Evolutionary conservation across 1,140 invertebrate species (phyloP), one percentile per base, ranked within the genome.

Genomic region (Pinna nobilis): DNA sequence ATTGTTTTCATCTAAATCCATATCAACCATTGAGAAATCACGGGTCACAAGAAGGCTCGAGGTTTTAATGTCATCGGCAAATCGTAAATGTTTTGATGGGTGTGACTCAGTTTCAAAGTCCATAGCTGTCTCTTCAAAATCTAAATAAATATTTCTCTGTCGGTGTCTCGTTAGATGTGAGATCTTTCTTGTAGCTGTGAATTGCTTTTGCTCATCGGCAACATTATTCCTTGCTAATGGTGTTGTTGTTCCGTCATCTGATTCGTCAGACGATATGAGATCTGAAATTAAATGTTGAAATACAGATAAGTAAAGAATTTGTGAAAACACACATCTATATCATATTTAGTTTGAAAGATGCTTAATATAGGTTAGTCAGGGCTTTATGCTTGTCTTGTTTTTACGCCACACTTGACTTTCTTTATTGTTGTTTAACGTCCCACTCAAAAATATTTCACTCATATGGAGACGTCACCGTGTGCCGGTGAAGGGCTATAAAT

Each of bases 51-150:
- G 61, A 6, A 80, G 39, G 75, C 81, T 78, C 5, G 76, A 82
- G 11, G 76, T 81, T 35, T 76, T 75, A 13, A 78, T 79, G 41
- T 79, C 71, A 44, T 78, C 76, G 20, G 70, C 76, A 74, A 73
- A 73, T 41, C 68, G 44, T 28, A 69, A 37, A 60, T 73, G 61
- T 63, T 70, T 69, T 32, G 60, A 61, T 18, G 59, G 59, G 32
- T 61, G 28, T 3, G 64, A 25, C 3, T 67, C 65, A 2, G 65
- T 32, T 23, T 79, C 80, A 63, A 73, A 75, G 30, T 81, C 80
- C 74, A 81, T 79, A 18, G 64, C 63, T n/a, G 77, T 77, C 6
- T 75, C 74, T 15, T 76, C 66, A 66, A 79, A 53, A 32, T 81
- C 76, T 39, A 44, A 49, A 68, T 65, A 51, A 47, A 59, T 49